These are phyloP conservation scores for Cryptus viduatorius DNA, from an alignment of 2,888 invertebrate genomes.

Conservation along the genomic window DNA sequence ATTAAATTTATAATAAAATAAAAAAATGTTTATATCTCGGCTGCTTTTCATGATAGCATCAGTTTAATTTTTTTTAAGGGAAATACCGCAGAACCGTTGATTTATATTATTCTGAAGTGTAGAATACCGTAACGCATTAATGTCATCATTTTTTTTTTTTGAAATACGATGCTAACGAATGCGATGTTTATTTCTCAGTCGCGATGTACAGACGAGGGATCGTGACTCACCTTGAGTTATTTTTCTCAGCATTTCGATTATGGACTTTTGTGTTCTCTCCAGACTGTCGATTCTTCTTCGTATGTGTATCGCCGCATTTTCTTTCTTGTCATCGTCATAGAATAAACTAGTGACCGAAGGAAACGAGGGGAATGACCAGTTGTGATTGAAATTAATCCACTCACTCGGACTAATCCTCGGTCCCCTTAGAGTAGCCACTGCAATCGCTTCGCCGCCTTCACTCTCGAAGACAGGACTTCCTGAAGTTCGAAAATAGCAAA, in stretches of 20 bases:
- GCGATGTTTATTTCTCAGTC: no score
- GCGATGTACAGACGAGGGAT: neutral
- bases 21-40: no score
- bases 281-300: conserved; percentile 63
- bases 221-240: conserved; percentile 51
- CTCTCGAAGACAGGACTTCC: conserved; percentile 33
- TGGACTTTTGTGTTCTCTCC: conserved; percentile 66
- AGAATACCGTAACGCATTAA: no score
- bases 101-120: no score
- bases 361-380: conserved; percentile 64
- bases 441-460: conserved; percentile 11
- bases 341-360: conserved; percentile 57
- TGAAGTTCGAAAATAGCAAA: conserved; percentile 9
- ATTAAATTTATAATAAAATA: no score
- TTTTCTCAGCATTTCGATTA: conserved; percentile 58
- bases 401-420: conserved; percentile 33
- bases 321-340: conserved; percentile 22
- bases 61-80: no score
- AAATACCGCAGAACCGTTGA: no score
- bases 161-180: no score
- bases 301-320: conserved; percentile 1
- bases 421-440: conserved; percentile 36
- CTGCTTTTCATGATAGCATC: no score
- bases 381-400: conserved; percentile 57
- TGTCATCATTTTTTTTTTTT: no score